Conservation (phyloP, 2,797 vertebrate species). For the Dermochelys coriacea region DNA sequence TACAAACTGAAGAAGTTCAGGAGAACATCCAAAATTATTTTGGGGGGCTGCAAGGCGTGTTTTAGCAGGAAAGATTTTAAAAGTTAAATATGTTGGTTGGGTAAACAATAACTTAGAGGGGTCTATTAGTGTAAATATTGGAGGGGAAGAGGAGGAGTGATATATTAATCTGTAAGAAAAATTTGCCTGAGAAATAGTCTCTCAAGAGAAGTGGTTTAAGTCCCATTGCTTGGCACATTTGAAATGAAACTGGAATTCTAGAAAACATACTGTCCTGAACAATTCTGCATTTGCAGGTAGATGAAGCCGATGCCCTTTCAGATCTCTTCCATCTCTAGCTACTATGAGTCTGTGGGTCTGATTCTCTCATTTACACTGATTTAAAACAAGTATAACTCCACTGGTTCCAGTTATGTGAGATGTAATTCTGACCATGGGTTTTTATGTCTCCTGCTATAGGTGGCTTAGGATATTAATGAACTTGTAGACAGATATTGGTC, state of each 20-base stretch:
- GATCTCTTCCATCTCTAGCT: fast-evolving
- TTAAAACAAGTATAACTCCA: fast-evolving
- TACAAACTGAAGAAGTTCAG: not conserved
- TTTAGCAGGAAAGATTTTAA: not conserved
- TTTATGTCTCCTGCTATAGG: not conserved
- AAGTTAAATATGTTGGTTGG: not conserved
- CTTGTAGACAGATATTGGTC: not conserved
- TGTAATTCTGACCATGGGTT: not conserved
- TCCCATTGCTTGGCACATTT: not conserved
- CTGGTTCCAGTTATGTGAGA: not conserved
- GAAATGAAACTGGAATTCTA: not conserved
- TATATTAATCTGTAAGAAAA: not conserved
- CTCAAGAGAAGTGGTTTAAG: not conserved
- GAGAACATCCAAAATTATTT: not conserved
- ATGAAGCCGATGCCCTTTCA: not conserved
- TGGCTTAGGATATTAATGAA: not conserved
- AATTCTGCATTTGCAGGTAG: fast-evolving
- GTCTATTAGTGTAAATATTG: not conserved
- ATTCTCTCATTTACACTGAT: not conserved
- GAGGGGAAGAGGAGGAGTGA: not conserved
- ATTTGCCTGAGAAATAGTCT: not conserved
- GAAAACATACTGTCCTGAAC: not conserved
- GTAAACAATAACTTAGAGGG: not conserved
- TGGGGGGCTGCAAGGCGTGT: not conserved
- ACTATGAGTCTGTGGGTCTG: too few species aligned